Percentiles rank a stretch among this genome's conserved stretches.
These are phyloP conservation scores for Cheilosia scutellata DNA, from an alignment of 2,888 invertebrate species.

Conservation along the genomic window DNA sequence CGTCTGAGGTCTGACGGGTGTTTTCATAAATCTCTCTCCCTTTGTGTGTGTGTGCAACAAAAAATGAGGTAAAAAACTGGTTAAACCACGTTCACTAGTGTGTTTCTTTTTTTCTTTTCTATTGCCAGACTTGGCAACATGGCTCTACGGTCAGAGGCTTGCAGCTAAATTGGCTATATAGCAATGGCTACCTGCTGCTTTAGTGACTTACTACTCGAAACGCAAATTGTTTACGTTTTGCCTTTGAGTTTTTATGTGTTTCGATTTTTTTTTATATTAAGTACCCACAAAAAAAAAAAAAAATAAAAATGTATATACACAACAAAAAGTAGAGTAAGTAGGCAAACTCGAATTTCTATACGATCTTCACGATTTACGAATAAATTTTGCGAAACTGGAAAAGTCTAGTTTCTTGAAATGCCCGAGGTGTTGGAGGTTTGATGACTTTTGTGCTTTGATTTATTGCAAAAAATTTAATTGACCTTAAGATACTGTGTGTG, in stretches of 20 bases:
- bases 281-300: neutral
- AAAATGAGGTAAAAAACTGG: slow-evolving; percentile 36
- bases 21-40: slow-evolving; percentile 29
- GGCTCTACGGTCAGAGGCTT: slow-evolving; percentile 3
- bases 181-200: slow-evolving; percentile 24
- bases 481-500: neutral
- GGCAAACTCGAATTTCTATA: neutral
- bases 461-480: neutral
- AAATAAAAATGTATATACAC: neutral
- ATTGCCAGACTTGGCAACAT: neutral
- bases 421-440: slow-evolving; percentile 21
- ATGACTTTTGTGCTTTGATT: neutral
- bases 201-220: slow-evolving; percentile 13
- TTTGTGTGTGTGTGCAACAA: neutral
- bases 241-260: neutral
- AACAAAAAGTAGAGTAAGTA: neutral
- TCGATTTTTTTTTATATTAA: neutral
- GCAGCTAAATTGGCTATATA: slow-evolving; percentile 1
- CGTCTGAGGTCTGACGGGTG: slow-evolving; percentile 5
- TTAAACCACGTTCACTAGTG: slow-evolving; percentile 52
- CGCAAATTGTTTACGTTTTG: slow-evolving; percentile 23
- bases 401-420: slow-evolving; percentile 12
- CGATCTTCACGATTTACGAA: neutral
- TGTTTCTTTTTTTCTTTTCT: slow-evolving; percentile 19
- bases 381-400: slow-evolving; percentile 13